Evolutionary conservation across 2,113 vertebrate genomes (phyloP), one percentile per base, ranked within the genome.

Genomic region (Rhinichthys klamathensis): DNA sequence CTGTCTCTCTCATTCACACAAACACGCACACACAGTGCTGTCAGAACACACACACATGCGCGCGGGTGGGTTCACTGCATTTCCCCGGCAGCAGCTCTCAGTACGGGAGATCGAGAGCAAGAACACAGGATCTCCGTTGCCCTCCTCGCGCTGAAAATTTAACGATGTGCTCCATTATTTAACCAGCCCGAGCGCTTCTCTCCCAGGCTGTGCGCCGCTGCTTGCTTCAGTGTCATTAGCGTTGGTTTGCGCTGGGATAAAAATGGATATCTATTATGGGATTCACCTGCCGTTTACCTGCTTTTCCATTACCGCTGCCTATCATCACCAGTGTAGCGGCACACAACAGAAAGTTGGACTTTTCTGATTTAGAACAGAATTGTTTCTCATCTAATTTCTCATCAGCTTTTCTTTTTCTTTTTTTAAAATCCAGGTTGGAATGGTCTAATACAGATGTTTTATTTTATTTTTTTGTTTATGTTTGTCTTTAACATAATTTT

Each of bases 201-300:
- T 65, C 44, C 23, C 51, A 23, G 83, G 44, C 60, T 74, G 5
- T 5, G n/a, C 18, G 49, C 70, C 25, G 84, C 54, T 38, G 56
- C 61, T 77, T 18, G 84, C 80, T 79, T 77, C 87, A n/a, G 77
- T 86, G 83, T 80, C 84, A 73, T 89, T 84, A 85, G 23, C 4
- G 0, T 84, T 75, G 18, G 2, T 0, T 84, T 75, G 85, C 38
- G 89, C 80, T 80, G 84, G n/a, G 84, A 90, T 78, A 75, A 90
- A 89, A 89, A 94, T 93, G 91, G 92, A 91, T 86, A 78, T 92
- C 85, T 94, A 87, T 92, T 91, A 85, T 88, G 67, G 87, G 90
- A 90, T 86, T 87, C 90, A 88, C 88, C 90, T 85, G 88, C 82
- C 25, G 60, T 82, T 80, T 89, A 83, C 87, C 54, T 74, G 80